These are phyloP conservation scores for Drosophila fungiperda DNA, from an alignment of 2,888 invertebrate species.

Conservation along the genomic window DNA sequence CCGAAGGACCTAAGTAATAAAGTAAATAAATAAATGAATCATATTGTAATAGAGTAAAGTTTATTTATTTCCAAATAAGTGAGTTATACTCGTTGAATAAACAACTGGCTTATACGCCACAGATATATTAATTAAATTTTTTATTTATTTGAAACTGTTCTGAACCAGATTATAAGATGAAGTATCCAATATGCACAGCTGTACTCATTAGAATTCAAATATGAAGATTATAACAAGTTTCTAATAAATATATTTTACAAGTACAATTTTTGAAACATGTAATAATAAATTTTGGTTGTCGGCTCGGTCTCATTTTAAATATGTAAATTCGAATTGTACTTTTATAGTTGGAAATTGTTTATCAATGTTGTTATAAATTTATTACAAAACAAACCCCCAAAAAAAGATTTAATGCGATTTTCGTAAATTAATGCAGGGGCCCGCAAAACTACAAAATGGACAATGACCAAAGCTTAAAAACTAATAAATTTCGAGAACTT, in stretches of 20 bases:
- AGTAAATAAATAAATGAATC: background rate
- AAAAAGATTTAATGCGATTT: conserved; percentile 69
- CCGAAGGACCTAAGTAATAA: background rate
- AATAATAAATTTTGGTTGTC: conserved; percentile 50
- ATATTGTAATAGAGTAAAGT: background rate
- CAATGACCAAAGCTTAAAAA: conserved; percentile 47
- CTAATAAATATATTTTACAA: background rate
- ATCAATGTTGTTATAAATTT: conserved; percentile 74
- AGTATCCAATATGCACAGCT: background rate
- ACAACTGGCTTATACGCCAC: too few relatives aligned
- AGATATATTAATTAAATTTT: background rate
- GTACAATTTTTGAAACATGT: conserved; percentile 25
- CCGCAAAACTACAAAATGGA: conserved; percentile 60
- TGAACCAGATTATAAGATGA: background rate
- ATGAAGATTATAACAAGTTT: background rate
- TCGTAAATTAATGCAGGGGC: conserved; percentile 55
- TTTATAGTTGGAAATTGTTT: conserved; percentile 65
- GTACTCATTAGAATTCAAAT: background rate
- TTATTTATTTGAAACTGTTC: background rate
- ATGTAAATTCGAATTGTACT: conserved; percentile 71
- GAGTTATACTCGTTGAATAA: background rate
- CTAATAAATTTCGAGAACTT: conserved; percentile 39
- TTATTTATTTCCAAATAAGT: background rate
- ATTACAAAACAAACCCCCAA: conserved; percentile 58
- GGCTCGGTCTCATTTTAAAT: conserved; percentile 64